phyloP scores from a whole-genome alignment of 2,113 vertebrate species.

The Cyprinodon brontotheroides region DNA sequence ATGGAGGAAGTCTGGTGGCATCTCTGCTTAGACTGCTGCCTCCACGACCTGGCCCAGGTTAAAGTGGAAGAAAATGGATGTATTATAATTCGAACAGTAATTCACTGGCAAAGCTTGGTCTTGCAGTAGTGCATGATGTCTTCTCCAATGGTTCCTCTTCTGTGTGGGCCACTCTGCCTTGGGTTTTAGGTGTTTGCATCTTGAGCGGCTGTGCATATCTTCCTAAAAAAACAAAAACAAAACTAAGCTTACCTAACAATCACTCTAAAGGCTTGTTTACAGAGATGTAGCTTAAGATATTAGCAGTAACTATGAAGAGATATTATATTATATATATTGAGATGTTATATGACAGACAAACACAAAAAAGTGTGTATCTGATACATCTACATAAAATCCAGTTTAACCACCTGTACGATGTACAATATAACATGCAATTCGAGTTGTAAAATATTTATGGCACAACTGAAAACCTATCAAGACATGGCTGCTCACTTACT shows the following conservation, averaged over 20 bases:
- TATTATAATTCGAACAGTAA: background rate
- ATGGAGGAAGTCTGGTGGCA: no score
- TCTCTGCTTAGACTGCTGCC: no score
- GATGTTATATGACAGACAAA: background rate
- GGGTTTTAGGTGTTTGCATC: slow-evolving; percentile 42
- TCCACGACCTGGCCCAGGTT: background rate
- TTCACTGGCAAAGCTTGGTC: slow-evolving; percentile 57
- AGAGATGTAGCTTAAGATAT: background rate
- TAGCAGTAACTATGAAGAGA: background rate
- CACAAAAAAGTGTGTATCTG: no score
- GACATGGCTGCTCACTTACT: background rate
- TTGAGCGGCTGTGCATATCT: slow-evolving; percentile 19
- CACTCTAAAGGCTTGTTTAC: background rate
- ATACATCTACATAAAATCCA: background rate
- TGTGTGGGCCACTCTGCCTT: slow-evolving; percentile 42
- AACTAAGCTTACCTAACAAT: background rate
- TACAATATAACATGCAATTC: no score
- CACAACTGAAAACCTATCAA: background rate
- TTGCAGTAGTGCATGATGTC: slow-evolving; percentile 16
- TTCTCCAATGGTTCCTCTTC: slow-evolving; percentile 63
- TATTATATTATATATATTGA: background rate
- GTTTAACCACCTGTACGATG: background rate
- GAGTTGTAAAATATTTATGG: background rate
- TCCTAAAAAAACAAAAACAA: slow-evolving; percentile 28
- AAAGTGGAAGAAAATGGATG: background rate